Evolutionary conservation across 2,113 vertebrate genomes (phyloP).

Genomic region (Hylia prasina): DNA sequence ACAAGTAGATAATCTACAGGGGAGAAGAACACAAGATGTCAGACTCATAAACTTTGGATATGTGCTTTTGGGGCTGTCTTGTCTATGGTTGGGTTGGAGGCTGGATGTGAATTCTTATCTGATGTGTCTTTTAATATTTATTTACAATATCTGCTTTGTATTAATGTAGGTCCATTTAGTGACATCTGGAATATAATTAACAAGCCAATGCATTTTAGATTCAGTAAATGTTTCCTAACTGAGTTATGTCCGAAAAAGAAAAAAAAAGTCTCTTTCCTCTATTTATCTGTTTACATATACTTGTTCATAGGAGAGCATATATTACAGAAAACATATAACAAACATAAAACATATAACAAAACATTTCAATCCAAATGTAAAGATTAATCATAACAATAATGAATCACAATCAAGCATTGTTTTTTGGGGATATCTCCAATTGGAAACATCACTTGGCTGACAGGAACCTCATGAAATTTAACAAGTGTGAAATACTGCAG

Average conservation of each 20-base stretch:
- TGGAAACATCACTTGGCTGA: not conserved
- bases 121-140: not conserved
- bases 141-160: not conserved
- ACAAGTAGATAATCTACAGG: not conserved
- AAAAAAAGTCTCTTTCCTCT: not conserved
- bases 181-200: not conserved
- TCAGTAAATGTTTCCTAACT: not conserved
- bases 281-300: not conserved
- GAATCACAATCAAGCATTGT: not conserved
- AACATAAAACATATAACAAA: too few species aligned
- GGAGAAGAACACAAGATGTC: not conserved
- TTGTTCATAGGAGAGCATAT: not conserved
- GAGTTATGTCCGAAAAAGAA: not conserved
- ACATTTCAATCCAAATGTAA: not conserved
- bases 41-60: not conserved
- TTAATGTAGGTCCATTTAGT: not conserved
- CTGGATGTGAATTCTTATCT: not conserved
- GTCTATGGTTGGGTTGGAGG: not conserved
- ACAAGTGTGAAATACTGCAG: not conserved
- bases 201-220: not conserved
- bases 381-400: not conserved
- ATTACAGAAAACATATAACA: not conserved
- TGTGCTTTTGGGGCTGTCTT: not conserved
- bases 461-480: not conserved
- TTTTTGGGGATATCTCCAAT: not conserved